Conservation (phyloP, 2,113 vertebrate species). For the Okapia johnstoni region DNA sequence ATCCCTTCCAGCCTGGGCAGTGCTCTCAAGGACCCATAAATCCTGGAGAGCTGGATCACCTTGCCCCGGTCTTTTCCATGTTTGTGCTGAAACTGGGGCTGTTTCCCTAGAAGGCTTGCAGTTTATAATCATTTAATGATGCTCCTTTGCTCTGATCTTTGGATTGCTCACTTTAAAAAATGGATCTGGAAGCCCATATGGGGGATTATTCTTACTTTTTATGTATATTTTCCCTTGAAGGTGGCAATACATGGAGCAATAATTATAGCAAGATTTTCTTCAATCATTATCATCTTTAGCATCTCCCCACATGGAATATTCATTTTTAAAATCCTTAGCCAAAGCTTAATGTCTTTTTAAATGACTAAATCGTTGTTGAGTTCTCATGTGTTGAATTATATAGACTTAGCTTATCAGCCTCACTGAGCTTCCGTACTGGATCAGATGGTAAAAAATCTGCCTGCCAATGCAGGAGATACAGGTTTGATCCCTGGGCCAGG, state of each 20-base stretch:
- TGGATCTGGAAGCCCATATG: conserved; percentile 37
- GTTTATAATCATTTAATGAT: background rate
- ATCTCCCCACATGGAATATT: conserved; percentile 38
- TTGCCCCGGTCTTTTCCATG: background rate
- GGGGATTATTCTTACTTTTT: conserved; percentile 22
- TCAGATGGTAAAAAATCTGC: background rate
- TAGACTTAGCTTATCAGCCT: conserved; percentile 24
- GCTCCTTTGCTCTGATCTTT: background rate
- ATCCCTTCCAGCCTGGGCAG: background rate
- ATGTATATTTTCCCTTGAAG: conserved; percentile 53
- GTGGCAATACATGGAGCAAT: conserved; percentile 60
- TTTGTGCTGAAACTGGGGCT: background rate
- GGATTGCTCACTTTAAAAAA: conserved; percentile 47
- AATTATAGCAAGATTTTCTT: conserved; percentile 63
- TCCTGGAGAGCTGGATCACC: background rate
- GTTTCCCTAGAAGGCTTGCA: background rate
- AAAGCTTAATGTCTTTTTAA: conserved; percentile 45
- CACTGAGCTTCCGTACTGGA: background rate
- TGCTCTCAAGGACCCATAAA: background rate
- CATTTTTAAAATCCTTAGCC: conserved; percentile 46
- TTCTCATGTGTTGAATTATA: background rate
- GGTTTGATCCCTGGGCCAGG: background rate
- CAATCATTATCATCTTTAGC: conserved; percentile 35
- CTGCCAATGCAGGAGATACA: background rate
- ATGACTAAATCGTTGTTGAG: conserved; percentile 47